A percentile compares a stretch with the other conserved stretches of the same genome.
Conservation (phyloP, 92 coral and sea anemone species). For the Actinostola sp. region DNA sequence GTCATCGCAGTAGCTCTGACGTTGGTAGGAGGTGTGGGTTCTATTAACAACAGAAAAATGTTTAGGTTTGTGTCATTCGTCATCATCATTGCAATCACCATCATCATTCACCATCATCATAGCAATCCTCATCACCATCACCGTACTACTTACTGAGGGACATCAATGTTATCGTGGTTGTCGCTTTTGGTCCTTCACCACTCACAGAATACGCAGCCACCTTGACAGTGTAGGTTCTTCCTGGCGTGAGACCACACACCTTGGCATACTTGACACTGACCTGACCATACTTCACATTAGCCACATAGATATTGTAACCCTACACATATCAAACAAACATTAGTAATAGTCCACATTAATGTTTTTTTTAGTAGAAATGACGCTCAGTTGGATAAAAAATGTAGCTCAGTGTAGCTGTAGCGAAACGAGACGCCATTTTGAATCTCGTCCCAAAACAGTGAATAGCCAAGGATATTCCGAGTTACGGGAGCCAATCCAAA, state of each 20-base stretch:
- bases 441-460: no score
- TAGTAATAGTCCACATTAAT: no score
- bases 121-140: not conserved
- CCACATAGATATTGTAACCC: conserved; percentile 57
- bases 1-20: conserved; percentile 9
- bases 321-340: conserved; percentile 13
- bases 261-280: not conserved
- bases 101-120: not conserved
- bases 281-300: not conserved
- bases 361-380: no score
- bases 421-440: no score
- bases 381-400: no score
- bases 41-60: conserved; percentile 16
- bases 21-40: conserved; percentile 48
- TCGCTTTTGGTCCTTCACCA: conserved; percentile 66
- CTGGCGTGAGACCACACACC: conserved; percentile 41
- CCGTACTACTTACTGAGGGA: not conserved
- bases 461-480: no score
- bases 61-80: no score
- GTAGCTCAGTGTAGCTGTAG: no score
- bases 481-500: no score
- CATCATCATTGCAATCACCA: not conserved
- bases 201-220: conserved; percentile 56
- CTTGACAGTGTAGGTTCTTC: not conserved
- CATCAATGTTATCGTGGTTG: conserved; percentile 13